Base-by-base conservation (phyloP, 2,113 vertebrate genomes). In the Cricetomys ansorgei region DNA sequence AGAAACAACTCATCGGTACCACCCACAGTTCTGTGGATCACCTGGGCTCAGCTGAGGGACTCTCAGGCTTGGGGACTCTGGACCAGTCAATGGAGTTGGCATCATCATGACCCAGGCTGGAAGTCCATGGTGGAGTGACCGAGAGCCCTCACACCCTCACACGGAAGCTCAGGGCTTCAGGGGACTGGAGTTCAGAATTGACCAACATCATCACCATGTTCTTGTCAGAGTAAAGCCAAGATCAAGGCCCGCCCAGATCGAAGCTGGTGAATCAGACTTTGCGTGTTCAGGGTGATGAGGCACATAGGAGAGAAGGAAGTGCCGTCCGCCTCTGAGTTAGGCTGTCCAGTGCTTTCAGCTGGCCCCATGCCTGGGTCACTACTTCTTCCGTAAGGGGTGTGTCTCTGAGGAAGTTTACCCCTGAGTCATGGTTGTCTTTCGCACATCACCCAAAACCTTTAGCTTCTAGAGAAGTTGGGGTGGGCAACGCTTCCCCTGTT, bases 381-480 rank as follows among this genome's bases (percentile, higher is more conserved):
- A 45, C 55, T 86, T 75, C 80, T 76, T 59, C 10, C 83, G 2
- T 37, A 37, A 69, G 43, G 53, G 50, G 43, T 48, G 11, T 25
- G 13, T 79, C 81, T 31, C 6, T 62, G 64, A 88, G 43, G 62
- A 91, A 87, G 48, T 25, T 29, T 27, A 62, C 25, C 23, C 43
- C 72, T 10, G 40, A 27, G 72, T 57, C 84, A 16, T 34, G 25
- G 29, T 40, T 37, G 31, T 55, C 50, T 76, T 70, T 91, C 67
- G 16, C 31, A 29, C 17, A 70, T 29, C 45, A 84, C 57, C 85
- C 15, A 67, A 90, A 31, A 69, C 55, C 40, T 12, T 43, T 48
- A 75, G n/a, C 31, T 87, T 72, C 85, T 55, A 5, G 91, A 92
- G 80, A 90, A 77, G 64, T 34, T 5, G 83, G 89, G 67, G 73